Evolutionary conservation across 2,113 vertebrate species (phyloP), one percentile per base, ranked within the genome.

Genomic region (Sinocyclocheilus anophthalmus): DNA sequence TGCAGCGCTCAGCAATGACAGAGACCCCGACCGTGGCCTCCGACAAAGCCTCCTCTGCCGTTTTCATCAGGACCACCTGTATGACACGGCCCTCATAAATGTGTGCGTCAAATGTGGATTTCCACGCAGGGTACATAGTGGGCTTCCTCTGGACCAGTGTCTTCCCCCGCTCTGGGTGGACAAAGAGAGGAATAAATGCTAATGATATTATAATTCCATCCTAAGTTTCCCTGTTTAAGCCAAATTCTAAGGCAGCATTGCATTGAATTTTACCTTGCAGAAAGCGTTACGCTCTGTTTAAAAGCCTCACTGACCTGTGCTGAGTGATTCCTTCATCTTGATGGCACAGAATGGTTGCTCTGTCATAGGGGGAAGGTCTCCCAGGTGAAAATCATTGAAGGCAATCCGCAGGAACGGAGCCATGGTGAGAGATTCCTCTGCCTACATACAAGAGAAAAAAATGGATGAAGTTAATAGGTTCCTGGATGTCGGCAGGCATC

Each of bases 71-170:
- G 80, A 99, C 93, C 3, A 99, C 95, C 93, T 99, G 98, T 63
- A 99, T 96, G 69, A 99, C 98, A 0, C 98, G 96, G 3, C 98
- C 98, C 89, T 99, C 98, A 0, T 97, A 97, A 91, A 99, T 98
- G 92, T 99, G 98, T 4, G 98, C 98, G 0, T 99, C 98, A 22
- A 99, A 99, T 0, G 94, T 92, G 0, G 97, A 95, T 86, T 98
- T 97, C 98, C 98, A 99, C n/a, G 97, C 97, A 0, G 98, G 98
- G 76, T 97, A 99, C 98, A 99, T 99, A 76, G 98, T 99, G 5
- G 98, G 97, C 84, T 99, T 99, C 93, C 91, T 96, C 93, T 99
- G 98, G 50, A 99, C 93, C 85, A 99, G 92, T 0, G 98, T 99
- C 92, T 99, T 99, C 7, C 98, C 98, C 20, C 98, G 95, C 85